Base-by-base conservation (phyloP, 2,113 vertebrate species). In the Rhinolophus sinicus region DNA sequence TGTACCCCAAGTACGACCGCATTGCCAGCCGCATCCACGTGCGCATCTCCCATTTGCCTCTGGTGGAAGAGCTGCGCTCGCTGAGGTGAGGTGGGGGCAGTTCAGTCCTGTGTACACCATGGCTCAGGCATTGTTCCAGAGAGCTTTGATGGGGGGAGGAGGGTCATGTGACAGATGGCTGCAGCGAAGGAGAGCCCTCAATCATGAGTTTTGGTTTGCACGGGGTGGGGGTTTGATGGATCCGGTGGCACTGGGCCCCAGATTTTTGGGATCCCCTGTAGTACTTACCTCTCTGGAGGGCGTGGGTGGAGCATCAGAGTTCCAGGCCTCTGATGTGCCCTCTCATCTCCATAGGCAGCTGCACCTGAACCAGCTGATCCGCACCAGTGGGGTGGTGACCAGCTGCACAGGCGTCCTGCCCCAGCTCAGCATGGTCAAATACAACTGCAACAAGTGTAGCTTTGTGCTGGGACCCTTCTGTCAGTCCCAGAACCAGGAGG, bases 401-500 rank as follows among this genome's bases (percentile, higher is more conserved):
- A 99, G 99, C 97, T 99, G 99, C 98, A 99, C 99, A 0, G 99
- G 99, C 0, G 99, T 99, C 52, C 98, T 99, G 67, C 99, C 99
- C 4, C 99, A 99, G 99, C 99, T 99, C 90, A 99, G 99, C 97
- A 99, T 99, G 99, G 99, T 99, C 98, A 99, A 99, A 92, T 99
- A 99, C 98, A 99, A 99, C 98, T 99, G 99, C 86, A 99, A 99
- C 99, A 99, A 99, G 98, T 99, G 99, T 69, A 99, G 88, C 98
- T 99, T 99, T 62, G 98, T 99, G 96, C 98, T 99, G 33, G 99
- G 99, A 0, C 99, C 99, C 0, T 99, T 99, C 94, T 99, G 99
- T 97, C 99, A 99, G 98, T 99, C 99, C 30, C 99, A 99, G 98
- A 99, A 99, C 98, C 99, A 99, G 98, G 99, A 99, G 82, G 99